These are phyloP conservation scores for Ostrea edulis DNA, from an alignment of 1,140 invertebrate genomes.

Conservation along the genomic window DNA sequence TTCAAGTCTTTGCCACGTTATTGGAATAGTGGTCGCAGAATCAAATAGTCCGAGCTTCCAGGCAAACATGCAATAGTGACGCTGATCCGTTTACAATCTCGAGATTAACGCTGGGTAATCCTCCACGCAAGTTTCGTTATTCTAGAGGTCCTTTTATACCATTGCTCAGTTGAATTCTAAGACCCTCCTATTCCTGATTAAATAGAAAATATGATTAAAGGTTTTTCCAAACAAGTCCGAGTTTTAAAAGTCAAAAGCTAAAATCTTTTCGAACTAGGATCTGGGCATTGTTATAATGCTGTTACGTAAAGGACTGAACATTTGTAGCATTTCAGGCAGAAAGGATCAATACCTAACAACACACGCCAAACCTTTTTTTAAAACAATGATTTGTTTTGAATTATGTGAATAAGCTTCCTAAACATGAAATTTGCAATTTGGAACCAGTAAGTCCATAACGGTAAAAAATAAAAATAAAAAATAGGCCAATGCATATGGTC, in stretches of 20 bases:
- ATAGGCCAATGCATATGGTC: too few species aligned
- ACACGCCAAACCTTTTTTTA: neutral
- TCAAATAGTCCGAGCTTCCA: conserved; percentile 34
- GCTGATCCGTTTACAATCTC: conserved; percentile 5
- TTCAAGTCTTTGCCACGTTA: neutral
- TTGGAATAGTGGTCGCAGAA: conserved; percentile 15
- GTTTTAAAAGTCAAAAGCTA: conserved; percentile 18
- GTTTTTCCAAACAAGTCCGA: neutral
- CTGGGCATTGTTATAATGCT: neutral
- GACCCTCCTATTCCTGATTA: conserved; percentile 6
- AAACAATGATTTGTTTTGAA: conserved; percentile 7
- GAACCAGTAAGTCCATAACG: neutral
- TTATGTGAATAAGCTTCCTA: neutral
- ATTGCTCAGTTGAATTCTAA: neutral
- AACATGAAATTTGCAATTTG: neutral
- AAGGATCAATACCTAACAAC: neutral
- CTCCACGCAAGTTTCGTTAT: neutral
- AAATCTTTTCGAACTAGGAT: neutral
- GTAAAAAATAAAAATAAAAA: neutral
- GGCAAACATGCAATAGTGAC: conserved; percentile 16
- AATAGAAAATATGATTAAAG: conserved; percentile 30
- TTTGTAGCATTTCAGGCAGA: neutral
- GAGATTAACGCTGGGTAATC: conserved; percentile 12
- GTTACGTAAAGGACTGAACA: neutral
- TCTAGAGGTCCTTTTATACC: neutral